Evolutionary conservation across 2,888 invertebrate genomes (phyloP).

Genomic region (Phytoseiulus persimilis): DNA sequence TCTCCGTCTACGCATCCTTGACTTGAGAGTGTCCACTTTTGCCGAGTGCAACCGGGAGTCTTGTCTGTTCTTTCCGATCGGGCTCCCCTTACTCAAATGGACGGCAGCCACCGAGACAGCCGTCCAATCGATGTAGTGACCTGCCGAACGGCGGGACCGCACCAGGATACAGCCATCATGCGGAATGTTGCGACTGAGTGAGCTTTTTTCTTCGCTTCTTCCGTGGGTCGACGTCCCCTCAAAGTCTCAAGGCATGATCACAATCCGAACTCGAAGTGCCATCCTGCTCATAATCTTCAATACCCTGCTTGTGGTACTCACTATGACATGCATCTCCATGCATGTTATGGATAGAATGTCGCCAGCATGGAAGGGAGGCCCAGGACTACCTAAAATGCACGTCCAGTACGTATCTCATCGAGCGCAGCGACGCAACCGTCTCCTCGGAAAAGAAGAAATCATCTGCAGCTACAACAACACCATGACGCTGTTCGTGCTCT

Average conservation of each 20-base stretch:
- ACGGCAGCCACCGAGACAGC: background rate
- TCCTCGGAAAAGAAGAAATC: no score
- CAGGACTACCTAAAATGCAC: constrained; percentile 23
- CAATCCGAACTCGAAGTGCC: constrained; percentile 20
- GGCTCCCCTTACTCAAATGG: background rate
- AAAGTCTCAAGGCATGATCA: constrained; percentile 33
- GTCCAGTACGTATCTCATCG: constrained; percentile 15
- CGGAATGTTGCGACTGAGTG: constrained; percentile 37
- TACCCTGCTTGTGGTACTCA: background rate
- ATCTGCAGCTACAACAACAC: constrained; percentile 30
- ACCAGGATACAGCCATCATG: background rate
- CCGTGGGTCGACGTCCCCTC: background rate
- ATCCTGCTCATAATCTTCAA: constrained; percentile 21
- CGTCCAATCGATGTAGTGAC: background rate
- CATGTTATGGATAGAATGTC: constrained; percentile 26
- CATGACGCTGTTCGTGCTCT: constrained; percentile 13
- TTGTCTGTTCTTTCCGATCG: background rate
- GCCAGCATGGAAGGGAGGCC: constrained; percentile 20
- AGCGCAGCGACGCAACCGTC: constrained; percentile 14
- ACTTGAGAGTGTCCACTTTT: background rate
- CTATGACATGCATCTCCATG: constrained; percentile 19
- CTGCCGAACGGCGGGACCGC: background rate
- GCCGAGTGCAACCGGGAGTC: background rate
- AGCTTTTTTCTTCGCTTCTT: constrained; percentile 9
- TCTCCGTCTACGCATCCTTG: background rate